Base-by-base conservation (phyloP, 1,140 invertebrate genomes). In the Zaprionus nigranus region DNA sequence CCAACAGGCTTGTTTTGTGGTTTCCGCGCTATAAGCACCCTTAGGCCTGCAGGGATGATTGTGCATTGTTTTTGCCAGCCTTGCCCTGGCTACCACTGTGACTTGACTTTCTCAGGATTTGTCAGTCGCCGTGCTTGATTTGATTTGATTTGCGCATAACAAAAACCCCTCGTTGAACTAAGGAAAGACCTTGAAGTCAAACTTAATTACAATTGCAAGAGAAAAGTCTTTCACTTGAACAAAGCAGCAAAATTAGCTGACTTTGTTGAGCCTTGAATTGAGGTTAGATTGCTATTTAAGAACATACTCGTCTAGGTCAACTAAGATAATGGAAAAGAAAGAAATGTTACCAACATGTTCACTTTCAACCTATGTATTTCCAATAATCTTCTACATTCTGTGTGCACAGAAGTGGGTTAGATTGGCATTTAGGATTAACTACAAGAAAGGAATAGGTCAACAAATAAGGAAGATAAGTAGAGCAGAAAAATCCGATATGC, bases 91-190 rank as follows among this genome's bases (percentile, higher is more conserved):
- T 6, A 40, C 38, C 30, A 34, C 30, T 40, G 15, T 40, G 46
- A 49, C 30, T 74, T 66, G 51, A 88, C 58, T 90, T 90, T 90
- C 85, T 90, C 85, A 90, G 85, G 85, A 90, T 90, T 90, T 90
- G 85, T 90, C 86, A 90, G 71, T 70, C 36, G 38, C 22, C 63
- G 58, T 75, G 53, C 61, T 66, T 63, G 68, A 75, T 58, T 70
- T 77, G 73, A 86, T 82, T 79, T 60, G 80, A 84, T 57, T 79
- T 72, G 57, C 57, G 28, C 43, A 66, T 46, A 46, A 66, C 63
- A 66, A 22, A 30, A 54, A 65, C 13, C 17, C 17, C 11, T 4
- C 28, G 49, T 43, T 43, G 36, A 63, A 74, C 51, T 79, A 43
- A 53, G 56, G 22, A 51, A 60, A 78, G 15, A 81, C 67, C 78